Evolutionary conservation across 2,888 invertebrate species (phyloP).

Genomic region (Tinea semifulvella): DNA sequence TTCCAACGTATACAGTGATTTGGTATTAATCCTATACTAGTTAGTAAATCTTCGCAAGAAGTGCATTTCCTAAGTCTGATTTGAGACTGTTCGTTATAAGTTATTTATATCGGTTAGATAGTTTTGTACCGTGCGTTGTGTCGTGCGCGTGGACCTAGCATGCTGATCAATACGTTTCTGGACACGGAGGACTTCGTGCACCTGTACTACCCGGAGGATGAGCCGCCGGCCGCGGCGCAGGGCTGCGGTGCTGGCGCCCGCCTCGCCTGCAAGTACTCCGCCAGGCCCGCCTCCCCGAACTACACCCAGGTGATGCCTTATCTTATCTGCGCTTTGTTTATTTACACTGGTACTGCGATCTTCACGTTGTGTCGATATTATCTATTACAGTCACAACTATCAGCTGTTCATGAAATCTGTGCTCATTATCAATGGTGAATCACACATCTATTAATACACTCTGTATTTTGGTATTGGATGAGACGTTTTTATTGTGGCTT

Average conservation of each 20-base stretch:
- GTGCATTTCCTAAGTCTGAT: constrained; percentile 46
- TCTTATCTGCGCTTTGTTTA: constrained; percentile 10
- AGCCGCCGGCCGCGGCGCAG: constrained; percentile 36
- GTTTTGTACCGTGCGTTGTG: constrained; percentile 24
- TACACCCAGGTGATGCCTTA: constrained; percentile 44
- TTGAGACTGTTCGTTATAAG: constrained; percentile 37
- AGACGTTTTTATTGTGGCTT: neutral
- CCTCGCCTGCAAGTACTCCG: constrained; percentile 54
- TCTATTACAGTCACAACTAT: constrained; percentile 7
- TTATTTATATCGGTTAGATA: constrained; percentile 43
- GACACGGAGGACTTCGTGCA: constrained; percentile 67
- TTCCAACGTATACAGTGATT: constrained; percentile 26
- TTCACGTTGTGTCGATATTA: neutral
- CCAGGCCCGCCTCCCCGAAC: constrained; percentile 47
- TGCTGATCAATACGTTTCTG: constrained; percentile 63
- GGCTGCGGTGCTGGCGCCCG: constrained; percentile 58
- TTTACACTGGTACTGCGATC: neutral
- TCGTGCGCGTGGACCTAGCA: constrained; percentile 29
- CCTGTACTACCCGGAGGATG: constrained; percentile 60
- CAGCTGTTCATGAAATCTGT: constrained; percentile 6
- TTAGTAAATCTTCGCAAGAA: constrained; percentile 16
- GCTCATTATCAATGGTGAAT: constrained; percentile 1
- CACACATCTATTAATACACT: neutral
- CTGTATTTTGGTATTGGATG: constrained; percentile 1
- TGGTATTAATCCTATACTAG: constrained; percentile 31